Conservation (phyloP, 30 jellyfish, hydroid and myxozoan species). For the Aurelia coerulea region DNA sequence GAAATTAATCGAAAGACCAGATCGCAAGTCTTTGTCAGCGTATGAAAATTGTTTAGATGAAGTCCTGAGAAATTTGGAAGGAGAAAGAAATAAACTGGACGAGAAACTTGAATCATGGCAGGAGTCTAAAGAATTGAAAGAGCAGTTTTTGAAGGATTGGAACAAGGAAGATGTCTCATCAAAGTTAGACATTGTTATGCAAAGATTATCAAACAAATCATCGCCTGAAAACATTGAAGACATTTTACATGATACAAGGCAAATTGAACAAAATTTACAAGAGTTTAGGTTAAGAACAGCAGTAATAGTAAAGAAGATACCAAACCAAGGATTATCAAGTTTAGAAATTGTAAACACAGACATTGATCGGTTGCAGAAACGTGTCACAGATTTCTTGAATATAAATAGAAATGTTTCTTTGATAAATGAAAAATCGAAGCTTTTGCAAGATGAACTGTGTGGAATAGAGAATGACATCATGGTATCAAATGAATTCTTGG, state of each 20-base stretch:
- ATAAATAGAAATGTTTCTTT: neutral
- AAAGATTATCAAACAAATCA: neutral
- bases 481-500: neutral
- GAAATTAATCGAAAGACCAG: neutral
- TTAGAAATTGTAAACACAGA: neutral
- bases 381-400: neutral
- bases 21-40: neutral
- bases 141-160: neutral
- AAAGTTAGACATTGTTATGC: neutral
- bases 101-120: neutral
- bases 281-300: neutral
- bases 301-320: neutral
- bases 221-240: neutral
- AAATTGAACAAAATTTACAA: neutral
- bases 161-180: neutral
- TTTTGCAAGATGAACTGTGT: neutral
- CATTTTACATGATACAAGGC: neutral
- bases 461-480: neutral
- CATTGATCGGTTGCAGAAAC: neutral
- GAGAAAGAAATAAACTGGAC: slow-evolving; percentile 1
- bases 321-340: neutral
- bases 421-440: neutral
- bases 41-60: slow-evolving; percentile 14
- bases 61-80: neutral
- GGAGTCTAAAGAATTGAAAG: neutral